A percentile compares a stretch with the other conserved stretches of the same genome.
Evolutionary conservation across 2,113 vertebrate species (phyloP).

Genomic region (Atractosteus spatula): DNA sequence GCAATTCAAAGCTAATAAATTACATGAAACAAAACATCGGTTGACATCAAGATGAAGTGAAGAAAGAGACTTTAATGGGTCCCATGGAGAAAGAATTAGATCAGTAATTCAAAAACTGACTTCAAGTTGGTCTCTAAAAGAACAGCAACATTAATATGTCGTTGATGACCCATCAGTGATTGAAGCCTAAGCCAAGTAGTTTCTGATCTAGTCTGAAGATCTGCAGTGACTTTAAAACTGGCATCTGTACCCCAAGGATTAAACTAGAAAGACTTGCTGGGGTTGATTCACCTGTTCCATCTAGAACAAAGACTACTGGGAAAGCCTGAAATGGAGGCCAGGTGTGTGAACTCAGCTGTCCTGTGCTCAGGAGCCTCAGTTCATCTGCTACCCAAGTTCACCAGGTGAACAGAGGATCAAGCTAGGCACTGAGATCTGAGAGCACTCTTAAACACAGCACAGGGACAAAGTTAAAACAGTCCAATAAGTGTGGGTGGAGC

Average conservation of each 20-base stretch:
- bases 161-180: background rate
- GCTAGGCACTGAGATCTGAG: slow-evolving; percentile 8
- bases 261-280: slow-evolving; percentile 28
- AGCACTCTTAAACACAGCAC: background rate
- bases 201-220: slow-evolving; percentile 17
- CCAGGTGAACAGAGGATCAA: slow-evolving; percentile 21
- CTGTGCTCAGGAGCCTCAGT: slow-evolving; percentile 13
- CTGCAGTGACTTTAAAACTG: slow-evolving; percentile 9
- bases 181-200: background rate
- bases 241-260: slow-evolving; percentile 18
- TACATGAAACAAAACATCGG: background rate
- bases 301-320: background rate
- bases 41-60: background rate
- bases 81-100: background rate
- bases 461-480: background rate
- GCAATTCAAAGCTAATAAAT: background rate
- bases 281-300: slow-evolving; percentile 9
- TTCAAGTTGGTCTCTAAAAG: background rate
- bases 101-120: background rate
- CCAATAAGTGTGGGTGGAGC: background rate
- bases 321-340: slow-evolving; percentile 22
- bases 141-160: background rate
- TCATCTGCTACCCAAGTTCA: slow-evolving; percentile 19
- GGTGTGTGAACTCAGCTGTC: slow-evolving; percentile 1
- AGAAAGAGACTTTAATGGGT: background rate